phyloP scores from a whole-genome alignment of 1,140 invertebrate species.

The Fopius arisanus region DNA sequence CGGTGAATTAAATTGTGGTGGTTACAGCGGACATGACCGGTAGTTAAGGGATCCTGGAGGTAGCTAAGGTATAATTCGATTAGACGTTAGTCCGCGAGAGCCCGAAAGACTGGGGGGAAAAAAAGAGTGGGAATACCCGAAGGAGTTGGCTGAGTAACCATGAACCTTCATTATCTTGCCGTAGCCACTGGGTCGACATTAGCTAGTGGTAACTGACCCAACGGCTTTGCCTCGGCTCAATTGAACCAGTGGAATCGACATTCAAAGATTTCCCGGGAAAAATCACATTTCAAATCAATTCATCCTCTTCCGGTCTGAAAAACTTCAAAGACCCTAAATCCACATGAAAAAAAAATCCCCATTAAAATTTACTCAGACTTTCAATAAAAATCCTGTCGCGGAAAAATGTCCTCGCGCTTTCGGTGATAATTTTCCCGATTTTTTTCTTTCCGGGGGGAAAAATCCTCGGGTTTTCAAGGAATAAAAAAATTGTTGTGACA shows the following conservation, averaged over 20 bases:
- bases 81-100: conserved; percentile 51
- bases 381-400: too few species aligned
- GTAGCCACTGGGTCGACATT: conserved; percentile 53
- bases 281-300: not conserved
- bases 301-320: too few species aligned
- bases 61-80: conserved; percentile 58
- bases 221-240: conserved; percentile 55
- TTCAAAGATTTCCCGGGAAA: conserved; percentile 23
- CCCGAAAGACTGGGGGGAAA: conserved; percentile 42
- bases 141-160: conserved; percentile 34
- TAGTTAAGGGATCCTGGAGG: not conserved
- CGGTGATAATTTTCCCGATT: too few species aligned
- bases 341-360: not conserved
- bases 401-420: too few species aligned
- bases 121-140: conserved; percentile 25
- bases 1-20: too few species aligned
- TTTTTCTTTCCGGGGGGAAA: too few species aligned
- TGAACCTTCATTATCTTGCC: conserved; percentile 63
- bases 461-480: too few species aligned
- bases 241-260: conserved; percentile 57
- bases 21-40: conserved; percentile 7
- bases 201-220: conserved; percentile 57
- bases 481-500: not conserved
- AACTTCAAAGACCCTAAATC: too few species aligned
- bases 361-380: too few species aligned